Conservation (phyloP, 2,113 vertebrate genomes). For the Petaurus breviceps region DNA sequence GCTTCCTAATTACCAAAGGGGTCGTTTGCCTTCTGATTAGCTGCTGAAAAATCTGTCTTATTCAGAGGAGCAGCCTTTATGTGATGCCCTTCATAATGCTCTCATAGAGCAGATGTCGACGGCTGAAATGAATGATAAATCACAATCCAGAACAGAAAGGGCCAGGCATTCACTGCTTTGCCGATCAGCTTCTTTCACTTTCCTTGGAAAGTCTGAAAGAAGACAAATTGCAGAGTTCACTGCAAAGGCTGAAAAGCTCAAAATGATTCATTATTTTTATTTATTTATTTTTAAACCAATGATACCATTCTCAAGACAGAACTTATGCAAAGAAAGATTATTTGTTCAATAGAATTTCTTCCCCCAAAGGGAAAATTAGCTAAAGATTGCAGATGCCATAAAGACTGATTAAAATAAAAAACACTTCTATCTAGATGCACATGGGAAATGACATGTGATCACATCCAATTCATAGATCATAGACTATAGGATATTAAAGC, state of each 20-base stretch:
- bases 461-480: neutral
- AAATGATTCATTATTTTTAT: constrained; percentile 18
- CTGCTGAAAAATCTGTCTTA: neutral
- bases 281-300: constrained; percentile 29
- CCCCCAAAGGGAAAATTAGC: constrained; percentile 16
- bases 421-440: neutral
- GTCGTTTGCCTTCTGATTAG: neutral
- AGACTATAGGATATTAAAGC: neutral
- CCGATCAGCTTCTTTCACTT: neutral
- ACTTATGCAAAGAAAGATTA: constrained; percentile 46
- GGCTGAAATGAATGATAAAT: constrained; percentile 51
- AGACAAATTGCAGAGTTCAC: constrained; percentile 61
- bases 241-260: constrained; percentile 50
- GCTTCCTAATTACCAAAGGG: neutral
- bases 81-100: neutral
- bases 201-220: constrained; percentile 59
- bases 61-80: constrained; percentile 37
- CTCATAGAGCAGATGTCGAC: constrained; percentile 35
- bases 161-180: constrained; percentile 5
- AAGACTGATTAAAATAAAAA: neutral
- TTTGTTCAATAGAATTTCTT: constrained; percentile 51
- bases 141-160: constrained; percentile 24
- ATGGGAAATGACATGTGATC: neutral
- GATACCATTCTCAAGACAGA: constrained; percentile 14
- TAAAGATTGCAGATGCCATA: constrained; percentile 10